phyloP scores from a whole-genome alignment of 2,113 vertebrate genomes.

The Pelecanoides urinatrix region DNA sequence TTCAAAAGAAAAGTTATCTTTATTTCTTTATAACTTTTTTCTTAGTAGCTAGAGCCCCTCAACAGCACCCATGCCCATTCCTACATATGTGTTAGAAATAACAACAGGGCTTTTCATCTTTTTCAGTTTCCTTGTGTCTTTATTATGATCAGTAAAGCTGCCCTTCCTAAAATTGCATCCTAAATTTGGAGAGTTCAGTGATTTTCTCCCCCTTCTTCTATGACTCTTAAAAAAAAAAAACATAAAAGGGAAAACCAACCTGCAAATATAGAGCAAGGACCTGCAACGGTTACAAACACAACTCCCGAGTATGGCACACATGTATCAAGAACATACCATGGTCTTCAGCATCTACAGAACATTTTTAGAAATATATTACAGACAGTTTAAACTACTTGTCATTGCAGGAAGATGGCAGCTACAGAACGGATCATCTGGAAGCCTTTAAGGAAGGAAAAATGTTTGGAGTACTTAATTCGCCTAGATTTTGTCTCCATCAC shows the following conservation, averaged over 20 bases:
- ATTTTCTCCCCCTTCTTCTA: not conserved
- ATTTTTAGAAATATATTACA: not conserved
- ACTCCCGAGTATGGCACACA: not conserved
- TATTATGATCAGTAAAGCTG: fast-evolving
- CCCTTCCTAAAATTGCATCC: not conserved
- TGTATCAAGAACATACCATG: not conserved
- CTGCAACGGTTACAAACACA: not conserved
- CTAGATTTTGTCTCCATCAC: not conserved
- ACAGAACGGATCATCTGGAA: not conserved
- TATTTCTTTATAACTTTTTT: not conserved
- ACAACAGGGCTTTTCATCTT: not conserved
- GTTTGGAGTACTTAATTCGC: not conserved
- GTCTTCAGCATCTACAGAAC: not conserved
- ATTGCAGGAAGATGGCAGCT: not conserved
- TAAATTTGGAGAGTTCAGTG: not conserved
- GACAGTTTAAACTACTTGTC: not conserved
- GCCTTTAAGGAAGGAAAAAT: not conserved
- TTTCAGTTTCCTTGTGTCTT: not conserved
- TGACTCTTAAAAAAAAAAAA: not conserved
- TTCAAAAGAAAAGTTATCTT: not conserved
- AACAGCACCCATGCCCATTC: not conserved
- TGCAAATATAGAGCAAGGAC: not conserved
- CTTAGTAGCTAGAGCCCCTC: not conserved
- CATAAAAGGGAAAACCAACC: not conserved
- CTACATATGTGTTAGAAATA: not conserved